Percentiles rank a stretch among this genome's conserved stretches.
Evolutionary conservation across 2,797 vertebrate genomes (phyloP).

Genomic region (Etheostoma nigrum): DNA sequence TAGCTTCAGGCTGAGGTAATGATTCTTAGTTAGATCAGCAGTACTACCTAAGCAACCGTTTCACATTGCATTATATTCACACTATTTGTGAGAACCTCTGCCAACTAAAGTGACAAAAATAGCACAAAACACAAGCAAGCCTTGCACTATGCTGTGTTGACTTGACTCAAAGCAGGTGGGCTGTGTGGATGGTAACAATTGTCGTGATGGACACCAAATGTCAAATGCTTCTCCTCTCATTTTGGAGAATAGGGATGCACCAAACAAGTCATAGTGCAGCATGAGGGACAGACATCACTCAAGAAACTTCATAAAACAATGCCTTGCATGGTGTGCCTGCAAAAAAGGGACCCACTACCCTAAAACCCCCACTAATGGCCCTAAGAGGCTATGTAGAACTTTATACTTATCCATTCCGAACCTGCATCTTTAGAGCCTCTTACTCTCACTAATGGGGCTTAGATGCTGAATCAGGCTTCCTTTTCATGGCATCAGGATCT

Average conservation of each 20-base stretch:
- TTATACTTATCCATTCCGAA: conserved; percentile 7
- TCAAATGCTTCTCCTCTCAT: not conserved
- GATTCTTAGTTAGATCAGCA: not conserved
- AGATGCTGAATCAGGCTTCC: conserved; percentile 21
- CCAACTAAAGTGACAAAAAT: not conserved
- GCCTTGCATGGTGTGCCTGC: not conserved
- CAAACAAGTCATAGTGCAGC: not conserved
- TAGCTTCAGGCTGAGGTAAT: conserved; percentile 5
- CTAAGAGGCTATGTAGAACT: not conserved
- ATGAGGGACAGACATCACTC: not conserved
- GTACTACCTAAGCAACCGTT: not conserved
- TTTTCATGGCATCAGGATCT: conserved; percentile 13
- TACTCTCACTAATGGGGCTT: conserved; percentile 13
- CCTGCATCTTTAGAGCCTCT: conserved; percentile 4
- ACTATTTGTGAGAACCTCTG: not conserved
- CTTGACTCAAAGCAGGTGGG: not conserved
- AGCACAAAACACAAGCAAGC: not conserved
- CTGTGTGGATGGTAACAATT: not conserved
- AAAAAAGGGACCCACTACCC: not conserved
- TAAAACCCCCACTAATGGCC: not conserved
- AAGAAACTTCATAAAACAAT: not conserved
- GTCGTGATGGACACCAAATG: not conserved
- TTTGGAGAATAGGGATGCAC: not conserved
- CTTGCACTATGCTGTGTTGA: not conserved
- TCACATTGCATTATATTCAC: not conserved